Percentiles rank a stretch among this genome's conserved stretches.
Evolutionary conservation across 2,888 invertebrate species (phyloP).

Genomic region (Rhingia campestris): DNA sequence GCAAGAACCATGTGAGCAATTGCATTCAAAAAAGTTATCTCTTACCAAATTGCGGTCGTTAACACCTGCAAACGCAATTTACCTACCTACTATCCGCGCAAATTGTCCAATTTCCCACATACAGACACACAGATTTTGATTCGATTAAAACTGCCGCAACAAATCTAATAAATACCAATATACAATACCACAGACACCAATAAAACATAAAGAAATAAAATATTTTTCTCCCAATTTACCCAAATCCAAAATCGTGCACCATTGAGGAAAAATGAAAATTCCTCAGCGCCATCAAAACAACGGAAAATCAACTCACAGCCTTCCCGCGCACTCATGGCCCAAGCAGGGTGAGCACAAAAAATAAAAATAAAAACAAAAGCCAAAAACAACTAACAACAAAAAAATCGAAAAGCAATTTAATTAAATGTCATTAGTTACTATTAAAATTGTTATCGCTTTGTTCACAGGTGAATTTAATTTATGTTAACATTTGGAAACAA

Average conservation of each 20-base stretch:
- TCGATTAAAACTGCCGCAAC: conserved; percentile 57
- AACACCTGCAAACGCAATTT: conserved; percentile 61
- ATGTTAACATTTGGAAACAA: conserved; percentile 72
- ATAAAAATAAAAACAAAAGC: background rate
- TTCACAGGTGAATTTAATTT: conserved; percentile 71
- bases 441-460: conserved; percentile 73
- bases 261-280: conserved; percentile 51
- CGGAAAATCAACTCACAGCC: background rate
- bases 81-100: conserved; percentile 43
- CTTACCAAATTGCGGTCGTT: conserved; percentile 23
- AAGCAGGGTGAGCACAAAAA: conserved; percentile 23
- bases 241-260: conserved; percentile 66
- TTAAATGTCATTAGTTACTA: conserved; percentile 73
- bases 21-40: conserved; percentile 31
- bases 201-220: conserved; percentile 55
- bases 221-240: conserved; percentile 62
- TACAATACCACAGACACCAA: conserved; percentile 34
- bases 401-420: conserved; percentile 71
- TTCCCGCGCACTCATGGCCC: conserved; percentile 21
- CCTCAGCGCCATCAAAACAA: conserved; percentile 24
- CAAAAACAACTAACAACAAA: background rate
- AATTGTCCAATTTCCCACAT: conserved; percentile 66
- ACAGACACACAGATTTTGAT: conserved; percentile 32
- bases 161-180: conserved; percentile 62
- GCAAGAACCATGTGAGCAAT: conserved; percentile 27